Percentiles rank a stretch among this genome's conserved stretches.
Evolutionary conservation across 1,140 invertebrate species (phyloP).

Genomic region (Leguminivora glycinivorella): DNA sequence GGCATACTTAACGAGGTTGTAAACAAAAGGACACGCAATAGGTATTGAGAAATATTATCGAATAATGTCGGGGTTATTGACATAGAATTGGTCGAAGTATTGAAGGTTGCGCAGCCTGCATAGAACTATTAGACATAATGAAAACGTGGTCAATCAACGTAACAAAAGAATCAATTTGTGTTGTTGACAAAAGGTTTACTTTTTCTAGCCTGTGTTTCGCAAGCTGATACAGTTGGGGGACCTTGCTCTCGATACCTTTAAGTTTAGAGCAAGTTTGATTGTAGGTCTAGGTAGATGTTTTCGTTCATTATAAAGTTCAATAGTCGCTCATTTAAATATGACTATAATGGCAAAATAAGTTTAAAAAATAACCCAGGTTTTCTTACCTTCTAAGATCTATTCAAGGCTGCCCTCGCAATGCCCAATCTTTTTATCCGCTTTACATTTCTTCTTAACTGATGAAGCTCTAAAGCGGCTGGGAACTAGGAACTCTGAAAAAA

Average conservation of each 20-base stretch:
- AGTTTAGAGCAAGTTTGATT: not conserved
- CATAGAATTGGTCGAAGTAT: not conserved
- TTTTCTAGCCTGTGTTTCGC: slow-evolving; percentile 6
- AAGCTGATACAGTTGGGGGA: slow-evolving; percentile 4
- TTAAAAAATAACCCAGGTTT: no score
- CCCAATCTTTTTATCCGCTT: no score
- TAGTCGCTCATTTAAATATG: no score
- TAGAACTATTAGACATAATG: slow-evolving; percentile 12
- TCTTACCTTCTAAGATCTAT: no score
- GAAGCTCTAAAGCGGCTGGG: no score
- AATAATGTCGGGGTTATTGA: slow-evolving; percentile 12
- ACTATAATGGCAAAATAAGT: no score
- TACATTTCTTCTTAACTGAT: no score
- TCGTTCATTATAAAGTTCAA: no score
- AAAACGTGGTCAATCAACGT: slow-evolving; percentile 25
- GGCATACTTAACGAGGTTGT: not conserved
- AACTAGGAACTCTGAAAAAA: no score
- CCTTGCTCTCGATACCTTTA: slow-evolving; percentile 17
- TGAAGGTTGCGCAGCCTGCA: slow-evolving; percentile 12
- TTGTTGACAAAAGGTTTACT: slow-evolving; percentile 13
- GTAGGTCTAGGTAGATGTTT: no score
- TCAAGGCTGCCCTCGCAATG: no score
- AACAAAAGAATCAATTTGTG: slow-evolving; percentile 26
- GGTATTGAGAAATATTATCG: slow-evolving; percentile 21
- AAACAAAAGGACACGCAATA: slow-evolving; percentile 2